phyloP scores from a whole-genome alignment of 2,113 vertebrate species.

The Sturnus vulgaris region DNA sequence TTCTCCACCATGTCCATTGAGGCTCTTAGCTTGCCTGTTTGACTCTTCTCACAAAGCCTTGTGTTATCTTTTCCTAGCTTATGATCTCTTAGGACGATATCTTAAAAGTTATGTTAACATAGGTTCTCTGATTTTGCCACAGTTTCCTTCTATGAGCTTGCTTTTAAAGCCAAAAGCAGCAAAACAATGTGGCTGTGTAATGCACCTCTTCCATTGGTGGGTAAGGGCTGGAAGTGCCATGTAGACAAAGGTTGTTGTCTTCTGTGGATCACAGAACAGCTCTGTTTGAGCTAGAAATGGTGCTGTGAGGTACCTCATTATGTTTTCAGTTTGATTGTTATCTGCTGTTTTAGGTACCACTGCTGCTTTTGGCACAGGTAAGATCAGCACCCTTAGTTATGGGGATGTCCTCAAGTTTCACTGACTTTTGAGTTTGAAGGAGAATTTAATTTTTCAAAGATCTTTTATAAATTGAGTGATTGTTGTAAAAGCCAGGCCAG shows the following conservation, averaged over 20 bases:
- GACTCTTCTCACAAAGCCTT: background rate
- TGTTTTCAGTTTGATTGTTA: background rate
- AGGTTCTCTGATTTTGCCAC: background rate
- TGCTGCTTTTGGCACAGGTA: background rate
- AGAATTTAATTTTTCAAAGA: background rate
- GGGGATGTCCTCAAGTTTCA: background rate
- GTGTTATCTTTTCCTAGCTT: background rate
- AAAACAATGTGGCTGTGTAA: background rate
- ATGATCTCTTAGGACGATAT: background rate
- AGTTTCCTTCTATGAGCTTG: background rate
- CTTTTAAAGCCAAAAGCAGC: background rate
- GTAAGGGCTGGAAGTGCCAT: background rate
- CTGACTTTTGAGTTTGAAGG: background rate
- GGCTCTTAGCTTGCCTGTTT: background rate
- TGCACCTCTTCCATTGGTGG: background rate
- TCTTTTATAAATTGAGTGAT: background rate
- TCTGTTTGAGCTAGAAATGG: background rate
- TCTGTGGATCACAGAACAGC: background rate
- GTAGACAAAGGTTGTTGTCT: rapidly evolving
- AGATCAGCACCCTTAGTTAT: background rate
- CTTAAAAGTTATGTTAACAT: background rate
- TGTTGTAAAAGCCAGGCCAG: background rate
- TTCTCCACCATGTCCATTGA: background rate
- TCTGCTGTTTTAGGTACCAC: background rate
- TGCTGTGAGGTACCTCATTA: background rate